Evolutionary conservation across 2,888 invertebrate genomes (phyloP).

Genomic region (Brenthis ino): DNA sequence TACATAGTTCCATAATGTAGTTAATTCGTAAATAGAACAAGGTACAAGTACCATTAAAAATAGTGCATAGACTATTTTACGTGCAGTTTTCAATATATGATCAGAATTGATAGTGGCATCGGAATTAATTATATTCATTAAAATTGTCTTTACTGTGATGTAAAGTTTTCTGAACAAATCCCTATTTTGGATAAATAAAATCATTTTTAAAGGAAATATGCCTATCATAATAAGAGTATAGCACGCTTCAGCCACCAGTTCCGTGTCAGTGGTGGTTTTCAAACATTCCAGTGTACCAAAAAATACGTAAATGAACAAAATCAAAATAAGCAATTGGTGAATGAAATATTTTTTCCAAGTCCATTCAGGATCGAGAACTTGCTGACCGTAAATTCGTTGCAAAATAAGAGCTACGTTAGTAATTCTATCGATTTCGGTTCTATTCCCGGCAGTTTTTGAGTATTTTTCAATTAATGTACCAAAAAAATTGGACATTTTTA

Average conservation of each 20-base stretch:
- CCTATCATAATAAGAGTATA: slow-evolving; percentile 54
- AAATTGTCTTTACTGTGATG: slow-evolving; percentile 50
- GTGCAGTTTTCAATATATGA: slow-evolving; percentile 45
- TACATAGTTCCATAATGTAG: slow-evolving; percentile 54
- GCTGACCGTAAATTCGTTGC: slow-evolving; percentile 58
- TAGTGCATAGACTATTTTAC: slow-evolving; percentile 44
- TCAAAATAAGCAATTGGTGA: slow-evolving; percentile 47
- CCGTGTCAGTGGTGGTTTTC: slow-evolving; percentile 45
- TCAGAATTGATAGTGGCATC: slow-evolving; percentile 42
- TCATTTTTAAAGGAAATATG: slow-evolving; percentile 50
- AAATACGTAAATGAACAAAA: slow-evolving; percentile 54
- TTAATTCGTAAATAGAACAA: slow-evolving; percentile 47
- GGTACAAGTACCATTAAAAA: slow-evolving; percentile 48
- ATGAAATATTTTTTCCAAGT: slow-evolving; percentile 49
- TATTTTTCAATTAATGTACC: slow-evolving; percentile 43
- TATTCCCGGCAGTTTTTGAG: slow-evolving; percentile 54
- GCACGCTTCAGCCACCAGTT: slow-evolving; percentile 54
- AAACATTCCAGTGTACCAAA: slow-evolving; percentile 57
- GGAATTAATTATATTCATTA: slow-evolving; percentile 48
- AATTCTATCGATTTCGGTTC: slow-evolving; percentile 55
- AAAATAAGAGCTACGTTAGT: slow-evolving; percentile 47
- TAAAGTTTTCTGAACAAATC: slow-evolving; percentile 52
- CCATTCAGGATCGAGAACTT: slow-evolving; percentile 63
- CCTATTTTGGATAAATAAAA: slow-evolving; percentile 49
- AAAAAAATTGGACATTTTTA: slow-evolving; percentile 33